Conservation (phyloP, 1,140 invertebrate genomes). For the Drosophila sp. region DNA sequence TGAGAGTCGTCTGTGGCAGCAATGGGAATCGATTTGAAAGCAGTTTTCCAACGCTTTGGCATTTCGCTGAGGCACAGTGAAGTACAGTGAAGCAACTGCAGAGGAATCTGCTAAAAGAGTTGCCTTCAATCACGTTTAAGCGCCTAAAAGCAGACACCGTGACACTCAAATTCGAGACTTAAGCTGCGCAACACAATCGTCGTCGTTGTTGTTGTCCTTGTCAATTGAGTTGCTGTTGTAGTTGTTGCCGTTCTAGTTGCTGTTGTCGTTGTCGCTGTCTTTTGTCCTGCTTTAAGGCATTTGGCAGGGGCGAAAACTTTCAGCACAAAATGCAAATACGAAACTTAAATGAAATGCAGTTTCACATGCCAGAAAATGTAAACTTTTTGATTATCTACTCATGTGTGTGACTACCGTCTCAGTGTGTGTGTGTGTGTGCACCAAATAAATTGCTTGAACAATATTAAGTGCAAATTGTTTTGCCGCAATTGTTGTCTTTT, state of each 20-base stretch:
- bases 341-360: constrained; percentile 73
- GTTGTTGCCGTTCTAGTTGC: constrained; percentile 20
- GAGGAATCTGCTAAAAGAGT: not conserved
- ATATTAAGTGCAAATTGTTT: constrained; percentile 81
- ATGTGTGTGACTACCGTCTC: constrained; percentile 23
- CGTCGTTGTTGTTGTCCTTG: not conserved
- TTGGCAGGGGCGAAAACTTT: constrained; percentile 42
- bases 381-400: constrained; percentile 75
- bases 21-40: constrained; percentile 46
- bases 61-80: constrained; percentile 15
- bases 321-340: constrained; percentile 61
- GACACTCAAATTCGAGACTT: constrained; percentile 33
- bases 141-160: constrained; percentile 22
- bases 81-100: constrained; percentile 15
- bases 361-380: constrained; percentile 54
- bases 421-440: constrained; percentile 40
- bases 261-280: constrained; percentile 5
- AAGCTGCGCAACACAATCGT: constrained; percentile 18
- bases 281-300: constrained; percentile 28
- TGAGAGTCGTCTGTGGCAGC: constrained; percentile 4
- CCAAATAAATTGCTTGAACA: constrained; percentile 69
- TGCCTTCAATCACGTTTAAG: constrained; percentile 17
- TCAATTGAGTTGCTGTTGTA: not conserved
- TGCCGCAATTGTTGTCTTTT: constrained; percentile 60
- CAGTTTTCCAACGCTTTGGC: constrained; percentile 33